Evolutionary conservation across 1,140 invertebrate genomes (phyloP).

Genomic region (Planococcus citri): DNA sequence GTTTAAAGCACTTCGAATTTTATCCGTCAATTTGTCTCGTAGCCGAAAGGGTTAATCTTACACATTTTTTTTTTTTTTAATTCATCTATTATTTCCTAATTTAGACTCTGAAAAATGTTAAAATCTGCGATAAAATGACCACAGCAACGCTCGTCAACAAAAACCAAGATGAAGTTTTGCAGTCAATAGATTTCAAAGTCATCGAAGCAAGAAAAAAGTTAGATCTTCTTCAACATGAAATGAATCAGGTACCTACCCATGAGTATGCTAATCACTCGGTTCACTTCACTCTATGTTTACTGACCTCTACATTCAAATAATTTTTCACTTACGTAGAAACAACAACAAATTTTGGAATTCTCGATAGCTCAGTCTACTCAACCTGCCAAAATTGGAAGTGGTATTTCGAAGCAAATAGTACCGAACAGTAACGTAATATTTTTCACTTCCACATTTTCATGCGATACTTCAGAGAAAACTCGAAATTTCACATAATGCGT

Average conservation of each 20-base stretch:
- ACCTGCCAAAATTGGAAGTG: slow-evolving; percentile 31
- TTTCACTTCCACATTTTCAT: no score
- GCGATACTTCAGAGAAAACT: background rate
- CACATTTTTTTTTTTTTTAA: background rate
- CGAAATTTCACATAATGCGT: background rate
- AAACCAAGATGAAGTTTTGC: slow-evolving; percentile 42
- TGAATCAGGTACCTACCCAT: slow-evolving; percentile 23
- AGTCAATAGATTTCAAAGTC: slow-evolving; percentile 56
- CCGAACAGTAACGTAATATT: slow-evolving; percentile 34
- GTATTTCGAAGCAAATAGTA: slow-evolving; percentile 33
- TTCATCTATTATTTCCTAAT: background rate
- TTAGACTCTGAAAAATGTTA: background rate
- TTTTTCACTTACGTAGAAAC: slow-evolving; percentile 31
- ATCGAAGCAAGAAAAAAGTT: slow-evolving; percentile 58
- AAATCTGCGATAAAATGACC: slow-evolving; percentile 20
- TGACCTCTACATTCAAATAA: no score
- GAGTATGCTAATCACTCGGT: background rate
- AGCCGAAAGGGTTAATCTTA: no score
- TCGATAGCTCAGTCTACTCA: slow-evolving; percentile 28
- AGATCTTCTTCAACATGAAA: slow-evolving; percentile 42
- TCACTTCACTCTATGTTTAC: no score
- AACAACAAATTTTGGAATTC: slow-evolving; percentile 40
- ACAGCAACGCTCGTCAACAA: slow-evolving; percentile 34
- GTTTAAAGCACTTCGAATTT: no score
- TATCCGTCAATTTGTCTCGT: no score